phyloP scores from a whole-genome alignment of 2,797 vertebrate genomes.

The Intellagama lesueurii region DNA sequence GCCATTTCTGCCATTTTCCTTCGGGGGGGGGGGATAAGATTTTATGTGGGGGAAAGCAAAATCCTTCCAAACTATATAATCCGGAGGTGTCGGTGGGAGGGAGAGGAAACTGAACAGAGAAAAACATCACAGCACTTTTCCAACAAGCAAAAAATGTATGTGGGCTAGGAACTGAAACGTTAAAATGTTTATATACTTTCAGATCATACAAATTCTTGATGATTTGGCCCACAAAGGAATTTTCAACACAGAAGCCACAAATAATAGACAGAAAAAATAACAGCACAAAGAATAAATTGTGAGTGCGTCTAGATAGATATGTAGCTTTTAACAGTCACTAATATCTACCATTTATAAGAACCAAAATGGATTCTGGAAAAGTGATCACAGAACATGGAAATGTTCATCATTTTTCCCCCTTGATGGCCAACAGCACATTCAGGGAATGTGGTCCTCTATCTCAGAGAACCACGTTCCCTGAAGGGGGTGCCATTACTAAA shows the following conservation, averaged over 20 bases:
- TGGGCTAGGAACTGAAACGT: background rate
- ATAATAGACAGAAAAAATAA: background rate
- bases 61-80: background rate
- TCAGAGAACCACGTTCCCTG: too few species aligned
- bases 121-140: background rate
- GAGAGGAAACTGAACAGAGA: background rate
- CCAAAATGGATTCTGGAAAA: background rate
- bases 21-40: background rate
- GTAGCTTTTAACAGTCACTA: background rate
- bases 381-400: background rate
- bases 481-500: background rate
- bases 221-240: background rate
- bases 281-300: too few species aligned
- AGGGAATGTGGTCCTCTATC: too few species aligned
- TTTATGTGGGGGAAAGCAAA: background rate
- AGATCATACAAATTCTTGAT: background rate
- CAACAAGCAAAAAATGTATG: background rate
- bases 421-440: too few species aligned
- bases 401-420: too few species aligned
- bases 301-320: too few species aligned
- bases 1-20: background rate
- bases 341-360: background rate
- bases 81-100: too few species aligned
- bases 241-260: background rate
- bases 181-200: background rate